Evolutionary conservation across 2,113 vertebrate genomes (phyloP), one percentile per base, ranked within the genome.

Genomic region (Passer montanus): DNA sequence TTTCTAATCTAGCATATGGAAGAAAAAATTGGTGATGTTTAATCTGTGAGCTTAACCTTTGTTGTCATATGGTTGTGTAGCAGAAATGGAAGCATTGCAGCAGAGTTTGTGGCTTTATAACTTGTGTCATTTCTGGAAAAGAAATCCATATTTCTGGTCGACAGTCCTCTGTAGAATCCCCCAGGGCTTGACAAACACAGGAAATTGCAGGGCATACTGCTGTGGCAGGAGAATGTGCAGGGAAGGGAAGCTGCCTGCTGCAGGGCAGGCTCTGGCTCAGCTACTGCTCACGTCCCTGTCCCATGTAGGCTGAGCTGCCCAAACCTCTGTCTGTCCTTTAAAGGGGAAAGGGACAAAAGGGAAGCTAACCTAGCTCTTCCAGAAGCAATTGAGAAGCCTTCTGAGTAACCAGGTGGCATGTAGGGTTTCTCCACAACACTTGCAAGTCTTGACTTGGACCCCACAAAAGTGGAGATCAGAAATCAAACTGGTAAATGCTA

Each of bases 171-270:
- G 72, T 27, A 82, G 55, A 63, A 78, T 72, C 49, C 86, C 69
- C 24, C 20, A 46, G 76, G 76, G 60, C 64, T 52, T 93, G 53
- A 75, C 60, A 94, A 83, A 69, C 52, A 90, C 46, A 89, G 88
- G 87, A 96, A 91, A 96, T 90, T 66, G 50, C 35, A 76, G 89
- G 84, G 50, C 78, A 43, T 39, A 9, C 13, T 64, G 69, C 47
- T 83, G 50, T 23, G 69, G 59, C n/a, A 67, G 84, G 41, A 76
- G 70, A 73, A 87, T 6, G 52, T 30, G 53, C 64, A 30, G 52
- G 56, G 58, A 69, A 59, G 64, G 31, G 52, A 80, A 80, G 9
- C 22, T 79, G 66, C 7, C 35, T n/a, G 67, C 63, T 63, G 33
- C 60, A 53, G 31, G n/a, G 27, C 2, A 1, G 4, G 53, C 31